Percentiles rank a stretch among this genome's conserved stretches.
Evolutionary conservation across 1,140 invertebrate genomes (phyloP).

Genomic region (Aphidius gifuensis): DNA sequence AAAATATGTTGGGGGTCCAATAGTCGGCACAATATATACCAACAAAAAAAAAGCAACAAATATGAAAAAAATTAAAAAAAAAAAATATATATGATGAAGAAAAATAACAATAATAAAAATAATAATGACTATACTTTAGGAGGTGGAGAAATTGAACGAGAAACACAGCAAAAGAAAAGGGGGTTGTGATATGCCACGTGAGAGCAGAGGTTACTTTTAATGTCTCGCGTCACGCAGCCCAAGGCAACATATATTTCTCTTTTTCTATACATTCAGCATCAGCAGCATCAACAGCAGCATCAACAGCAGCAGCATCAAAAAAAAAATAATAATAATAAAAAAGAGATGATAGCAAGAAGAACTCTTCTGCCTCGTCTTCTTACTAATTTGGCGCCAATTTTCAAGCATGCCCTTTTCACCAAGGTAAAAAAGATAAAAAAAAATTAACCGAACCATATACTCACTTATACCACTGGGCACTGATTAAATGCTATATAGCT

Average conservation of each 20-base stretch:
- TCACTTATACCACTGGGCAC: conserved; percentile 39
- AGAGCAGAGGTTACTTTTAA: conserved; percentile 52
- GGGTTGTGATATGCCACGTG: conserved; percentile 28
- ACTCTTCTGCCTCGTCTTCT: conserved; percentile 52
- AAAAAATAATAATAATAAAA: conserved; percentile 27
- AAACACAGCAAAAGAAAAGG: conserved; percentile 29
- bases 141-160: conserved; percentile 26
- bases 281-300: no score
- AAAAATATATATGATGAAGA: no score
- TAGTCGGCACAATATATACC: no score
- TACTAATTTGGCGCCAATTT: conserved; percentile 59
- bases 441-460: conserved; percentile 57
- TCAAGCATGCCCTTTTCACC: conserved; percentile 44
- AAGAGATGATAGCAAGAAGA: conserved; percentile 28
- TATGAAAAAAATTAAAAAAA: no score
- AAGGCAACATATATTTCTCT: conserved; percentile 34
- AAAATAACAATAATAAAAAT: no score
- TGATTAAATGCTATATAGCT: conserved; percentile 53
- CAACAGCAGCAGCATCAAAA: neutral
- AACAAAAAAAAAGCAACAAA: no score
- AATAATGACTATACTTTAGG: no score
- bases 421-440: conserved; percentile 39
- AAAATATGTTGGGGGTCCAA: conserved; percentile 11
- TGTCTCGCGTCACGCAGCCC: conserved; percentile 56
- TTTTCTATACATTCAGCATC: no score